Evolutionary conservation across 2,797 vertebrate species (phyloP), one percentile per base, ranked within the genome.

Genomic region (Sparidentex hasta): DNA sequence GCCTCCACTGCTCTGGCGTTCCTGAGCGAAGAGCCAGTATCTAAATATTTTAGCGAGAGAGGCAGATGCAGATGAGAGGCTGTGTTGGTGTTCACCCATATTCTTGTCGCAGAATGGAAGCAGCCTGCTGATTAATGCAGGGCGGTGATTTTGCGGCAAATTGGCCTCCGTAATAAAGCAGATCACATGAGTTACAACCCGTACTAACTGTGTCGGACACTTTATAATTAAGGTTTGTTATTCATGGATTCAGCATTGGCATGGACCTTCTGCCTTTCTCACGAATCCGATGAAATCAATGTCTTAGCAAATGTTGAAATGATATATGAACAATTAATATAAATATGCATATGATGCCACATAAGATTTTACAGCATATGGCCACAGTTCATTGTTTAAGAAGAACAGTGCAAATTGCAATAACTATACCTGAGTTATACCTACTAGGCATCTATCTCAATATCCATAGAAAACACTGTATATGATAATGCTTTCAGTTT

Each of bases 11-110:
- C 54, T 70, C 63, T 64, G 38, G 55, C 17, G 5, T 62, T 71
- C 52, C 33, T 48, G 48, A 62, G 33, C 25, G 38, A 63, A 70
- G 62, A 71, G 64, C 54, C 47, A 50, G 33, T 62, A 59, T 73
- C 47, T 87, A 79, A 91, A 88, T 91, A 86, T 88, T 90, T 90
- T 20, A 90, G 87, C 47, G 54, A 18, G 23, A 20, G 54, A 64
- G 25, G 58, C 27, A 55, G 51, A 71, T 74, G 64, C 61, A 74
- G 70, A 80, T 66, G 47, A 14, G 27, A 74, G 50, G 51, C 65
- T 47, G 48, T 44, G 27, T 51, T 67, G 21, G 18, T 56, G n/a
- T 72, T 71, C 48, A 68, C 52, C 81, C 54, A 70, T 62, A 33
- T 59, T 57, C 29, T 38, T 57, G 63, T 47, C 74, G 59, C 50